Evolutionary conservation across 2,888 invertebrate genomes (phyloP), one percentile per base, ranked within the genome.

Genomic region (Lagria hirta): DNA sequence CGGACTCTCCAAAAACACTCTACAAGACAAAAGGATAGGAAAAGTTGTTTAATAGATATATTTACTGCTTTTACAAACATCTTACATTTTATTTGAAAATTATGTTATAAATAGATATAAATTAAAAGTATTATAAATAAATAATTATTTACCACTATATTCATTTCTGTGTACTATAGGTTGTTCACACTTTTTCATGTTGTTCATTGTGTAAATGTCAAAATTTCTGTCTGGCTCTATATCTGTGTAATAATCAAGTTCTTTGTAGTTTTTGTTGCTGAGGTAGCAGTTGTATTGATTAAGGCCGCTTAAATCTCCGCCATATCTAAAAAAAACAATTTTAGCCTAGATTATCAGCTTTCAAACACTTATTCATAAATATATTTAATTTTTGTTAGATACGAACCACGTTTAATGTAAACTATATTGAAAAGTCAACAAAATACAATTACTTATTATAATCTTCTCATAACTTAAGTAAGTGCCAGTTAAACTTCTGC

Each of bases 1-100:
- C 87, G 78, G 0, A 88, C 85, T 52, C 89, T 80, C 80, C 86
- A 86, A 68, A 90, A 90, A 61, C 90, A 90, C 68, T 90, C 90
- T 89, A n/a, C n/a, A n/a, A n/a, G n/a, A n/a, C n/a, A n/a, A n/a
- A n/a, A n/a, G n/a, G 65, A 18, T 66, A 65, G 22, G 16, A 38
- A 16, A 22, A 11, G n/a, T 24, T 11, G 11, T 8, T 12, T 24
- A 24, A 24, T n/a, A n/a, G n/a, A 4, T 22, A 22, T 22, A 22
- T 4, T 22, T 22, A n/a, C n/a, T n/a, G n/a, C n/a, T n/a, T n/a
- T n/a, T 22, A 10, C 22, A 22, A 4, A 10, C 8, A 21, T 10
- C 22, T 10, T 5, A 5, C 22, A n/a, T 4, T 3, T 22, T 22
- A 5, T 10, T 3, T 22, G 22, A 20, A n/a, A 20, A 20, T 20